These are phyloP conservation scores for Drosophila parthenogenetica DNA, from an alignment of 2,888 invertebrate genomes.

Conservation along the genomic window DNA sequence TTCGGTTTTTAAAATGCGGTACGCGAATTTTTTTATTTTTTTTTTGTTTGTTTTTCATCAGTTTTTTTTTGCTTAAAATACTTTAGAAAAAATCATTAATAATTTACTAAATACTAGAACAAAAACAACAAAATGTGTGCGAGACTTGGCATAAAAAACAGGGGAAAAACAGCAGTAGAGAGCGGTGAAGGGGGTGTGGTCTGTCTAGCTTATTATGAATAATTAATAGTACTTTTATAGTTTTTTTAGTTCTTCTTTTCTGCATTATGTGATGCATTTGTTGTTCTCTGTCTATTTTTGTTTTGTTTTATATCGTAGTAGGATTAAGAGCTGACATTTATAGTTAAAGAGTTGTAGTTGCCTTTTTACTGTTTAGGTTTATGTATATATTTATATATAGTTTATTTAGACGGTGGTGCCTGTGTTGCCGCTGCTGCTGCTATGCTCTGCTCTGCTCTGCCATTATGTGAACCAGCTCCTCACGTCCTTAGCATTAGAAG, in stretches of 20 bases:
- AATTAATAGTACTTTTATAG: constrained; percentile 58
- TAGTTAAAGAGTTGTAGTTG: constrained; percentile 76
- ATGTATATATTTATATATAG: constrained; percentile 51
- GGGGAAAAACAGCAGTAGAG: constrained; percentile 48
- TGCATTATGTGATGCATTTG: constrained; percentile 35
- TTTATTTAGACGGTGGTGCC: constrained; percentile 70
- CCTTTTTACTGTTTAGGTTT: constrained; percentile 37
- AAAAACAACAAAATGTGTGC: constrained; percentile 75
- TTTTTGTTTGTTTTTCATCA: constrained; percentile 17
- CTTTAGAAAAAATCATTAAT: constrained; percentile 68
- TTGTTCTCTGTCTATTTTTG: constrained; percentile 50
- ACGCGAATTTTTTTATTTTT: constrained; percentile 51
- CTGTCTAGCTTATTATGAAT: constrained; percentile 71
- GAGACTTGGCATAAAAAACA: constrained; percentile 67
- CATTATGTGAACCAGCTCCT: constrained; percentile 39
- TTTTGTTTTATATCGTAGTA: constrained; percentile 49
- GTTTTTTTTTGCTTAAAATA: constrained; percentile 58
- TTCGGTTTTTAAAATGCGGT: constrained; percentile 76
- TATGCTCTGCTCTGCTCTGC: constrained; percentile 34
- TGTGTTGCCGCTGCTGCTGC: constrained; percentile 50
- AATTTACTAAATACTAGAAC: constrained; percentile 79
- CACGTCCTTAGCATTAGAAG: constrained; percentile 72
- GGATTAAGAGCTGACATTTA: constrained; percentile 77
- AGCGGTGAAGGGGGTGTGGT: constrained; percentile 4
- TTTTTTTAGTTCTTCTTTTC: constrained; percentile 23